A percentile compares a stretch with the other conserved stretches of the same genome.
phyloP scores from a whole-genome alignment of 1,140 invertebrate genomes.

The Prorops nasuta region DNA sequence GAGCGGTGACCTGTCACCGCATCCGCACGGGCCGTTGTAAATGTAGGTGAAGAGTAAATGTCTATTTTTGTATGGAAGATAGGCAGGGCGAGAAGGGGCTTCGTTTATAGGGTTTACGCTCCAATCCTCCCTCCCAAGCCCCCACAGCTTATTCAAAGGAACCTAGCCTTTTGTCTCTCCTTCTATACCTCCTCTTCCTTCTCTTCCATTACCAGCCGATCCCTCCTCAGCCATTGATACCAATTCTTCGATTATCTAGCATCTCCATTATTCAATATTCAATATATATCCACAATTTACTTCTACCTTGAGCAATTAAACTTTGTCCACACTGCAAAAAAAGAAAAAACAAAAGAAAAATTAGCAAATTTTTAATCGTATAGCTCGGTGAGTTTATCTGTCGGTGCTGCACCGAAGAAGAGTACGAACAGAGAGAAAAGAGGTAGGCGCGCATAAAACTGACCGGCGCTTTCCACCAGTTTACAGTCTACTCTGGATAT shows the following conservation, averaged over 20 bases:
- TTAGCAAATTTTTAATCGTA: too few species aligned
- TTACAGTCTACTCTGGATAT: too few species aligned
- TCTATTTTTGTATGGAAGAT: conserved; percentile 51
- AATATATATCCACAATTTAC: too few species aligned
- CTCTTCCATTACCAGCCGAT: too few species aligned
- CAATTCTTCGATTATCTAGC: too few species aligned
- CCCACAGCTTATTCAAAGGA: too few species aligned
- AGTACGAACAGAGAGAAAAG: conserved; percentile 21
- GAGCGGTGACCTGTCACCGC: conserved; percentile 51
- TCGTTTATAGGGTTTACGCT: too few species aligned
- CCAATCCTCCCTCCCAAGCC: too few species aligned
- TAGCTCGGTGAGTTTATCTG: conserved; percentile 30
- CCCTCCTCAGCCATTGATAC: too few species aligned
- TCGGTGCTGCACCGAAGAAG: conserved; percentile 10
- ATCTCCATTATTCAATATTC: too few species aligned
- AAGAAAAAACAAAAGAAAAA: not conserved
- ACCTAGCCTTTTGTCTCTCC: not conserved
- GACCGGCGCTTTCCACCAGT: conserved; percentile 34
- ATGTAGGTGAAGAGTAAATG: conserved; percentile 53
- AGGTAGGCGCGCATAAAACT: conserved; percentile 30
- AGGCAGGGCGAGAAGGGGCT: conserved; percentile 5
- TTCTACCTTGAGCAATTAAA: too few species aligned
- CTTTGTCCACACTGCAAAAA: not conserved
- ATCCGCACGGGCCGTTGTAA: conserved; percentile 43
- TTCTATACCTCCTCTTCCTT: not conserved